These are phyloP conservation scores for Trogon melanurus DNA, from an alignment of 2,113 vertebrate species.

Conservation along the genomic window DNA sequence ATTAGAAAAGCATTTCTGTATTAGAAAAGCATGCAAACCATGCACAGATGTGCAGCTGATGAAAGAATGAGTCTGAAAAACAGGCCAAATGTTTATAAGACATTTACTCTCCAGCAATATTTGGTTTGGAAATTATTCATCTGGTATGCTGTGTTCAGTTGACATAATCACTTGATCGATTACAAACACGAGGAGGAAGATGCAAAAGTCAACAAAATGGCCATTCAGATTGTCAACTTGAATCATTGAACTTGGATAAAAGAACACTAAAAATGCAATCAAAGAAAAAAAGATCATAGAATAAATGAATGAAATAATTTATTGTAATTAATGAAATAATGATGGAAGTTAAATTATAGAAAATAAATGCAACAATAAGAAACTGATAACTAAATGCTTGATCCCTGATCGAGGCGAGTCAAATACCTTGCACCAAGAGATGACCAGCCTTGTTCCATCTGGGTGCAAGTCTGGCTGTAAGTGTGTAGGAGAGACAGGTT, in stretches of 20 bases:
- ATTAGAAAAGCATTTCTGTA: not conserved
- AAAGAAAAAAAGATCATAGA: not conserved
- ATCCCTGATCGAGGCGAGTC: not conserved
- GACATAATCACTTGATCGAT: not conserved
- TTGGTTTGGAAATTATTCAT: not conserved
- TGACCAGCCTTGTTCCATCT: constrained; percentile 89
- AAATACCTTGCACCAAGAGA: constrained; percentile 84
- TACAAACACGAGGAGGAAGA: not conserved
- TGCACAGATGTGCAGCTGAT: not conserved
- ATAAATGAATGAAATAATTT: not conserved
- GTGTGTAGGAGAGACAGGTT: constrained; percentile 84
- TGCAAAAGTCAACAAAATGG: not conserved
- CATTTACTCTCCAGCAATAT: not conserved
- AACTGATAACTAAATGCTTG: not conserved
- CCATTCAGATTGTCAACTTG: not conserved
- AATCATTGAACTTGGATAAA: not conserved
- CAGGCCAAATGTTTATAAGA: not conserved
- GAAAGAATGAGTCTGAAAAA: not conserved
- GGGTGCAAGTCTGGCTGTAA: constrained; percentile 82
- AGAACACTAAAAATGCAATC: not conserved
- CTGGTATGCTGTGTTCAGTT: not conserved
- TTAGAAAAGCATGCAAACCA: not conserved
- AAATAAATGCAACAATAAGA: not conserved
- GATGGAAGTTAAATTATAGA: not conserved
- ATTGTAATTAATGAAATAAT: not conserved